Conservation (phyloP, 2,888 invertebrate species). For the Drosophila subsilvestris region DNA sequence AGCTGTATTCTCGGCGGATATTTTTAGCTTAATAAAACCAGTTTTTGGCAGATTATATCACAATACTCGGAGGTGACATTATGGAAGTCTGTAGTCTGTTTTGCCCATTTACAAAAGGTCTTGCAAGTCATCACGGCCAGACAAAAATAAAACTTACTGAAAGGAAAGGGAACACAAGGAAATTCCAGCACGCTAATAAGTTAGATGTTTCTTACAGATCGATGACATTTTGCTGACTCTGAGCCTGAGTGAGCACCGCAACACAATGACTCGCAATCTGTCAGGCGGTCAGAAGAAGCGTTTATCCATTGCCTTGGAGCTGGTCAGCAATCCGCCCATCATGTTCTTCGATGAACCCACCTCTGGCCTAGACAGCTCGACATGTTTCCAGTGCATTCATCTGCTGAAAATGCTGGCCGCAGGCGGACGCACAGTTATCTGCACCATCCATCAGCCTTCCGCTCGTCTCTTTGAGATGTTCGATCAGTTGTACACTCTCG, state of each 20-base stretch:
- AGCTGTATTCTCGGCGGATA: not conserved
- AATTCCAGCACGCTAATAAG: not conserved
- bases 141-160: conserved; percentile 3
- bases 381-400: conserved; percentile 97
- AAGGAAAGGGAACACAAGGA: not conserved
- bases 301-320: conserved; percentile 95
- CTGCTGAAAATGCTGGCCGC: conserved; percentile 94
- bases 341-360: conserved; percentile 99
- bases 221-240: conserved; percentile 95
- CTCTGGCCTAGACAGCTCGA: conserved; percentile 97
- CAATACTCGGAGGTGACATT: not conserved
- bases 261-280: conserved; percentile 95
- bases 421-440: conserved; percentile 96
- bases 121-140: conserved; percentile 31
- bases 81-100: not conserved
- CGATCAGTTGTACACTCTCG: conserved; percentile 96
- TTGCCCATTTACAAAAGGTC: conserved; percentile 8
- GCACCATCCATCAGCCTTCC: conserved; percentile 97
- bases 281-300: conserved; percentile 98
- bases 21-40: conserved; percentile 21
- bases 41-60: conserved; percentile 10
- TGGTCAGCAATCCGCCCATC: conserved; percentile 98
- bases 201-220: conserved; percentile 87
- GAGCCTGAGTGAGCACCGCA: conserved; percentile 93
- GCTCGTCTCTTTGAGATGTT: conserved; percentile 98